Conservation (phyloP, 1,140 invertebrate genomes). For the Drosophila setifemur region DNA sequence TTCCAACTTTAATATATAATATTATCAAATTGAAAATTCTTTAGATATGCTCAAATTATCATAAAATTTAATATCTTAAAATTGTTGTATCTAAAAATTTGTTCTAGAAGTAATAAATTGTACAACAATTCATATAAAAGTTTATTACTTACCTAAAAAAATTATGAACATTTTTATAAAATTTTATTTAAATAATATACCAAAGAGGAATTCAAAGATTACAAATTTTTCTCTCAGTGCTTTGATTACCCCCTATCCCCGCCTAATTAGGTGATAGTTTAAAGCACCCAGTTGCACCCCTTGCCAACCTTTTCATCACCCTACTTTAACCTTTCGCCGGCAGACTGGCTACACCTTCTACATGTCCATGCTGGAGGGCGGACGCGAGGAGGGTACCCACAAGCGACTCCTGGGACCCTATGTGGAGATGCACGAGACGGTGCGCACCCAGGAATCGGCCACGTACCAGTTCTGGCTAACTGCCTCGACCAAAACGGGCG, state of each 20-base stretch:
- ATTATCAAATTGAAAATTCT: too few relatives aligned
- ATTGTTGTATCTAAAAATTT: too few relatives aligned
- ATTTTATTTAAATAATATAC: too few relatives aligned
- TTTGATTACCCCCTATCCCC: neutral
- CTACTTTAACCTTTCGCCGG: neutral
- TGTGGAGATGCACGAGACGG: slow-evolving; percentile 88
- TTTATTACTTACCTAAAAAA: too few relatives aligned
- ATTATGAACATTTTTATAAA: too few relatives aligned
- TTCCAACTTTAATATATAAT: too few relatives aligned
- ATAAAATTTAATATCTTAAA: too few relatives aligned
- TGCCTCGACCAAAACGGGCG: slow-evolving; percentile 90
- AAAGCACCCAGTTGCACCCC: neutral
- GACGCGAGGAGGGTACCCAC: slow-evolving; percentile 88
- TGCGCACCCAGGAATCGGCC: slow-evolving; percentile 87
- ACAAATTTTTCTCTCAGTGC: neutral
- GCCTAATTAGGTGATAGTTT: slow-evolving; percentile 1
- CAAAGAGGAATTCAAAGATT: too few relatives aligned
- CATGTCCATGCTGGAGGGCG: slow-evolving; percentile 89
- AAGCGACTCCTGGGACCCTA: slow-evolving; percentile 87
- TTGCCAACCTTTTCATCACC: neutral
- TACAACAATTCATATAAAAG: too few relatives aligned
- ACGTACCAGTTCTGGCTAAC: slow-evolving; percentile 92
- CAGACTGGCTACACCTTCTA: slow-evolving; percentile 89
- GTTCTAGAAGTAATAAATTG: too few relatives aligned
- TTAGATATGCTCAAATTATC: too few relatives aligned